Base-by-base conservation (phyloP, 2,797 vertebrate species). In the Lepidocolaptes lacrymiger region DNA sequence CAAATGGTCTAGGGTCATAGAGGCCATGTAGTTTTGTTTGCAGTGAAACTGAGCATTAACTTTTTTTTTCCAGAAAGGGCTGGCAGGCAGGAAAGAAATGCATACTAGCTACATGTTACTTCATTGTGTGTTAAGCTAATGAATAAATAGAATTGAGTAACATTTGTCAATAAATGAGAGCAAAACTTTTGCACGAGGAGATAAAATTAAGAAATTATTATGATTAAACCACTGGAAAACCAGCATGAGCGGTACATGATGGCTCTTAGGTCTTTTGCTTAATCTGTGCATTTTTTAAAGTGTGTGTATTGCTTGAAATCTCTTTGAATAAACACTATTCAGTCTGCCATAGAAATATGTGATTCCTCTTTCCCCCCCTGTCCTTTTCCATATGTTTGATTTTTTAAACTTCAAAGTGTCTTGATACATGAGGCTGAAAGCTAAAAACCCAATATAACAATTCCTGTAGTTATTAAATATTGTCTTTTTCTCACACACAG, bases 121-220 rank as follows among this genome's bases (percentile, higher is more conserved):
- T 92, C 74, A 83, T 26, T 64, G 75, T 89, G 81, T 88, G 72
- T 86, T 92, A 72, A 84, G 69, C 82, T 93, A 75, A 93, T 92
- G 95, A 91, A 92, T 86, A 95, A 66, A 76, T 48, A 87, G 89
- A 85, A 77, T 95, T 97, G 91, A 58, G 93, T 89, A 97, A 97
- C 67, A 11, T 85, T 61, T 82, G 95, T 95, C 79, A 95, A 95
- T 83, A 96, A 92, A 91, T 32, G 78, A 63, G 79, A 95, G 44
- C 43, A 67, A 87, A 93, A 82, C 62, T 84, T 96, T 18, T 73
- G 48, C 30, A 11, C 3, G 5, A 74, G 43, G 83, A 89, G 92
- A 49, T 63, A 78, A 76, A 90, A 91, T 85, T 52, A 84, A 91
- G 63, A 89, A 54, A 75, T 41, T 61, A 9, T 69, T 72, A 12